Evolutionary conservation across 2,797 vertebrate genomes (phyloP).

Genomic region (Pyrocephalus nanus): DNA sequence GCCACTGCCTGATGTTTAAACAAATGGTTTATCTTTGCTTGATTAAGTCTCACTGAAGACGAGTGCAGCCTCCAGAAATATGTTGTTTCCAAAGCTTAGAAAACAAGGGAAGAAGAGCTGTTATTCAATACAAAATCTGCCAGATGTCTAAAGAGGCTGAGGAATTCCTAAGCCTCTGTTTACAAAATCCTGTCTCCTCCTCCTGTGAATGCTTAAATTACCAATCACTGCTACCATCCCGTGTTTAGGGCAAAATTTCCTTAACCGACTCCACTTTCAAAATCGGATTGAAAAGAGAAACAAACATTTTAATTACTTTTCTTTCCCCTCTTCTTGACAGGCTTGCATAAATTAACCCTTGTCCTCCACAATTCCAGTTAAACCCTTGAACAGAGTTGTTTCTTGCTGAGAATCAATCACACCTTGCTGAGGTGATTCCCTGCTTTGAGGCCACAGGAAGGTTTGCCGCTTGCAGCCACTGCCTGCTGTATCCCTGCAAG

Average conservation of each 20-base stretch:
- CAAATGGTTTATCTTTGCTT: constrained; percentile 53
- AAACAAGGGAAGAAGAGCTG: constrained; percentile 49
- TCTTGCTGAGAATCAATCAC: neutral
- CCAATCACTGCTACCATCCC: constrained; percentile 32
- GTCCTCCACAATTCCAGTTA: constrained; percentile 63
- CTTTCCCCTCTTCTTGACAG: constrained; percentile 43
- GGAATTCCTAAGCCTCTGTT: constrained; percentile 77
- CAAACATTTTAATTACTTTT: constrained; percentile 68
- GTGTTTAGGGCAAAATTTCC: constrained; percentile 23
- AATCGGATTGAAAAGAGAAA: constrained; percentile 15
- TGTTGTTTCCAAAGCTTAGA: constrained; percentile 63
- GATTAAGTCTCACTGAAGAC: constrained; percentile 27
- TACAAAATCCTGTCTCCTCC: constrained; percentile 72
- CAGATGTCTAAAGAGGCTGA: constrained; percentile 71
- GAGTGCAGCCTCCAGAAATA: constrained; percentile 56
- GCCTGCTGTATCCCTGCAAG: neutral
- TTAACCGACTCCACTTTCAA: constrained; percentile 45
- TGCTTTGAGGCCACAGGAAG: neutral
- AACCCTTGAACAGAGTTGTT: constrained; percentile 51
- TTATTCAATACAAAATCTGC: constrained; percentile 61
- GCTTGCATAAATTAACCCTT: constrained; percentile 59
- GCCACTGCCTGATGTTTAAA: constrained; percentile 31
- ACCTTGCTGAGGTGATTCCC: neutral
- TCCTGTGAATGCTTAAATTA: constrained; percentile 36
- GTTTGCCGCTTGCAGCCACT: neutral